Evolutionary conservation across 2,113 vertebrate genomes (phyloP), one percentile per base, ranked within the genome.

Genomic region (Heptranchias perlo): DNA sequence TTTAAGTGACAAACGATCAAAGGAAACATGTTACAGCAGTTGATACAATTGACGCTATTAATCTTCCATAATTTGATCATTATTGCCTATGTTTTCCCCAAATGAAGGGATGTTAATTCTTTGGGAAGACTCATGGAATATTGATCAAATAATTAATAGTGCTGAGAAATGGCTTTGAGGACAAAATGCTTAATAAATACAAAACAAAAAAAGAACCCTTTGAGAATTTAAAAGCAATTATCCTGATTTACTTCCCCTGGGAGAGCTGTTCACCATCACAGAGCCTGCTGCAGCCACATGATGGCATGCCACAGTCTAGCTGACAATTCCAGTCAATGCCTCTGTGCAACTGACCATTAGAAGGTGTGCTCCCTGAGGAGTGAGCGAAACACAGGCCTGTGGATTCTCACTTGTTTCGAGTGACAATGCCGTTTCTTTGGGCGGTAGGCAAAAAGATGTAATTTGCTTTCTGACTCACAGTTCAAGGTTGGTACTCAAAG

Each of bases 11-110:
- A 31, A 69, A 95, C 73, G 44, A 73, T 49, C 44, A 49, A 8
- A 73, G 28, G 87, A 52, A 91, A 91, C 25, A 91, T 28, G 87
- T 58, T 91, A 58, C 11, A 35, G 64, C 25, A 95, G 73, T 95
- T 73, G 44, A 95, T 69, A 39, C 39, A 67, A 39, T 54, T 23
- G 7, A 67, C 5, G 93, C 49, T 91, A 35, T 91, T 91, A 58
- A 86, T 58, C 13, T 58, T 61, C 87, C 52, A 28, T 91, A 91
- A 91, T 91, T 91, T 58, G 87, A 35, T 91, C 52, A 91, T 91
- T 91, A 35, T 58, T 58, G 49, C 62, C 10, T 52, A 21, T 44
- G 10, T n/a, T 64, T 23, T 94, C 39, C 64, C 4, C 65, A 73
- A 95, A 69, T 61, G 54, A 58, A 91, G 87, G 44, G 52, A 58